Evolutionary conservation across 2,888 invertebrate species (phyloP).

Genomic region (Andrena camellia): DNA sequence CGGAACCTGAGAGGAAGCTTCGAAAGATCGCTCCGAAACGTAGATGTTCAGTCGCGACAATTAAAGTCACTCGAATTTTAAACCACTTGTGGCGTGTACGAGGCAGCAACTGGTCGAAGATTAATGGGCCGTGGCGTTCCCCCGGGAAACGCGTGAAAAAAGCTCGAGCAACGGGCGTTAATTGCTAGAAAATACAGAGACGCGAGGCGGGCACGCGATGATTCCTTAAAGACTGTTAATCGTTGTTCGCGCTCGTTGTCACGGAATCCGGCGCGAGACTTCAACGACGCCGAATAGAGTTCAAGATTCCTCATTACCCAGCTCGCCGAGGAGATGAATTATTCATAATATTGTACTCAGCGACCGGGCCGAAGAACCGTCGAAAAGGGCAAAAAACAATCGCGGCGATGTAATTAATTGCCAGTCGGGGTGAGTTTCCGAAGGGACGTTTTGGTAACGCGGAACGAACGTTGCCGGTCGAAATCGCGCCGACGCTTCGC

Average conservation of each 20-base stretch:
- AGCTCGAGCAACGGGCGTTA: conserved; percentile 23
- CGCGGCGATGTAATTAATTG: conserved; percentile 20
- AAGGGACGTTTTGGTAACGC: neutral
- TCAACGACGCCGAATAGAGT: conserved; percentile 5
- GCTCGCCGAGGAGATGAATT: conserved; percentile 41
- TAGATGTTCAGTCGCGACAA: neutral
- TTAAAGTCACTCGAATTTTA: conserved; percentile 63
- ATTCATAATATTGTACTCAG: conserved; percentile 32
- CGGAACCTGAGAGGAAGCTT: neutral
- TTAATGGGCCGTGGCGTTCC: conserved; percentile 50
- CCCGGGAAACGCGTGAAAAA: conserved; percentile 22
- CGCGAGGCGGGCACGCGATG: conserved; percentile 23
- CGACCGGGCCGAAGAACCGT: neutral
- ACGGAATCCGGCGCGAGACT: neutral
- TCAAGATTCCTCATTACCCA: conserved; percentile 35
- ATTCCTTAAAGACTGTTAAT: conserved; percentile 30
- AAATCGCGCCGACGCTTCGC: conserved; percentile 1
- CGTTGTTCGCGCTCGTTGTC: conserved; percentile 15
- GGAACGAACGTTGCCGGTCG: neutral
- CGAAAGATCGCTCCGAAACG: neutral
- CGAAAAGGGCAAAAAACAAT: conserved; percentile 22
- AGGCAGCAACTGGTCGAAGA: conserved; percentile 49
- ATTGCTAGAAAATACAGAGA: conserved; percentile 49
- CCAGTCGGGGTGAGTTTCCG: neutral
- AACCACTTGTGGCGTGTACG: conserved; percentile 64